Evolutionary conservation across 2,113 vertebrate genomes (phyloP), one percentile per base, ranked within the genome.

Genomic region (Paradisaea rubra): DNA sequence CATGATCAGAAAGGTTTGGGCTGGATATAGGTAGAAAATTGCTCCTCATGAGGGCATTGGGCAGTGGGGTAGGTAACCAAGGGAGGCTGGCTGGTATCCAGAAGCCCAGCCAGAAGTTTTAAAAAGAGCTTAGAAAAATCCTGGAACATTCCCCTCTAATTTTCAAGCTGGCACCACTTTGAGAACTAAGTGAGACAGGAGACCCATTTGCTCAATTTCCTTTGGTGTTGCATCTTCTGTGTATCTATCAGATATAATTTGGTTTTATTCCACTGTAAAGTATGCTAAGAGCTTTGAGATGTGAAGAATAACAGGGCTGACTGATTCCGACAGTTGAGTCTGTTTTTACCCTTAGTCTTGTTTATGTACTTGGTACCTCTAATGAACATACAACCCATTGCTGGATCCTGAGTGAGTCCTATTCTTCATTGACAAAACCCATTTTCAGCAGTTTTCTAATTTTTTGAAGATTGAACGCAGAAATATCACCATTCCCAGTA

Each of bases 361-460:
- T 12, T 21, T 50, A 47, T 9, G 4, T 21, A 6, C 22, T 86
- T 72, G 25, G 20, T 65, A 31, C 13, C 21, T 53, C n/a, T 57
- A 18, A 65, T 20, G 14, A 33, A 52, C 22, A 23, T 15, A 33
- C 0, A 63, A 18, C 10, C 50, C 22, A 57, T 27, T 22, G 18
- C 37, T 60, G 33, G 27, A 77, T 59, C 25, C 33, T 22, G 17
- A 61, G 6, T 13, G 9, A 64, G 15, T 57, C 19, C 16, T 56
- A 5, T 15, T 42, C 11, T 54, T 69, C n/a, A 44, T 7, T 71
- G 24, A 49, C 30, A 92, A 93, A 94, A 72, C 2, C 15, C 4
- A 35, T 85, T 93, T 95, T 83, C 81, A 91, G 14, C 44, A 53
- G 23, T 86, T 86, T 96, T 94, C n/a, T 21, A 79, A 12, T 69